Base-by-base conservation (phyloP, 1,140 invertebrate species). In the Chironomus striatipennis region DNA sequence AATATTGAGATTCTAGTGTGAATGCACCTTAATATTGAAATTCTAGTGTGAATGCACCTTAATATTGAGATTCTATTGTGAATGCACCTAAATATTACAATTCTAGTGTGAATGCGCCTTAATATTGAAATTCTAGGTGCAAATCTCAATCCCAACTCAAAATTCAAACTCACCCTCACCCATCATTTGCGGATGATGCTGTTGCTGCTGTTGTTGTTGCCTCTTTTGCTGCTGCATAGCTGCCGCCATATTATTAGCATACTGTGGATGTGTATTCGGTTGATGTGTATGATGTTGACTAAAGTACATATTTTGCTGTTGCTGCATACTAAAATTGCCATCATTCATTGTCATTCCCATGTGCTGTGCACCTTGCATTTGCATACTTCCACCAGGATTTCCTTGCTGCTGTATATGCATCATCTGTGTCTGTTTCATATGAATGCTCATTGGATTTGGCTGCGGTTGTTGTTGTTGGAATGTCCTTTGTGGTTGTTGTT, bases 241-340 rank as follows among this genome's bases (percentile, higher is more conserved):
- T 70, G 65, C 7, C 17, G 65, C 20, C 20, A n/a, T 70, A 9
- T 70, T 70, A 18, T 10, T 18, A 7, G 3, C 18, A 70, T 70
- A 70, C 7, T 70, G n/a, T 70, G 65, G 18, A 70, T 70, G 65
- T 21, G 65, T 67, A 18, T 67, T 67, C 8, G 64, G 64, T 67
- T 67, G 64, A 67, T 67, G 64, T 8, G 64, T 70, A 21, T 70
- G 65, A 70, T 70, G 47, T 57, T 57, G 65, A 70, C 18, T 70
- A 70, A 70, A 70, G 65, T 70, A 70, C 65, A 70, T 70, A 20
- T 70, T 70, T 70, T 70, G 65, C 10, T 70, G 65, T 20, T 70
- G 65, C 18, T 70, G 65, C 65, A 70, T 70, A 18, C 17, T 70
- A 70, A 70, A 70, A 12, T 5, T 70, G n/a, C 20, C 20, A 10